Evolutionary conservation across 92 coral and sea anemone species (phyloP).

Genomic region (Epizoanthus scotinus): DNA sequence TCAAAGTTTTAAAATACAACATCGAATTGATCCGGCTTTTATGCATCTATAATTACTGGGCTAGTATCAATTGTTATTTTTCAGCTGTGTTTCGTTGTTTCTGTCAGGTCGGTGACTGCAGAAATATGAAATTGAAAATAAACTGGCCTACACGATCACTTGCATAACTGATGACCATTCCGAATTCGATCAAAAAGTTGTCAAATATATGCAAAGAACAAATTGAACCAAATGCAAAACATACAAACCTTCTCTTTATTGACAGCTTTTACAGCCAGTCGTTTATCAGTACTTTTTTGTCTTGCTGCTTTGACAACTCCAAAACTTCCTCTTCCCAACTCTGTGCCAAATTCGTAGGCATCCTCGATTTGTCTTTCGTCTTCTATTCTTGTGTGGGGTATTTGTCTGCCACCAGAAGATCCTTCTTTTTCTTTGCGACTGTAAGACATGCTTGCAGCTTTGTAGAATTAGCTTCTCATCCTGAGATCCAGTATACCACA

Average conservation of each 20-base stretch:
- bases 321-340: slow-evolving; percentile 96
- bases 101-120: neutral
- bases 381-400: slow-evolving; percentile 92
- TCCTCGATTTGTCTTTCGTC: slow-evolving; percentile 94
- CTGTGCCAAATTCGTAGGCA: slow-evolving; percentile 88
- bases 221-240: slow-evolving; percentile 1
- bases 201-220: neutral
- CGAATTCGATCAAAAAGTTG: neutral
- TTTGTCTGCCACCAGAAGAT: slow-evolving; percentile 53
- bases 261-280: slow-evolving; percentile 95
- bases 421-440: slow-evolving; percentile 43
- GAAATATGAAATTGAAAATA: neutral
- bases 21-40: neutral
- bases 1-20: neutral
- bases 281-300: slow-evolving; percentile 72
- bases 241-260: slow-evolving; percentile 95
- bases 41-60: too few relatives aligned
- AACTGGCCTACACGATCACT: too few relatives aligned
- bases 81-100: slow-evolving; percentile 2
- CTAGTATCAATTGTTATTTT: neutral
- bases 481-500: neutral
- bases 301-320: slow-evolving; percentile 95
- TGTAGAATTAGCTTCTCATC: slow-evolving; percentile 9
- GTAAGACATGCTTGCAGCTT: slow-evolving; percentile 30
- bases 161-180: too few relatives aligned